Evolutionary conservation across 2,888 invertebrate genomes (phyloP).

Genomic region (Eupithecia subfuscata): DNA sequence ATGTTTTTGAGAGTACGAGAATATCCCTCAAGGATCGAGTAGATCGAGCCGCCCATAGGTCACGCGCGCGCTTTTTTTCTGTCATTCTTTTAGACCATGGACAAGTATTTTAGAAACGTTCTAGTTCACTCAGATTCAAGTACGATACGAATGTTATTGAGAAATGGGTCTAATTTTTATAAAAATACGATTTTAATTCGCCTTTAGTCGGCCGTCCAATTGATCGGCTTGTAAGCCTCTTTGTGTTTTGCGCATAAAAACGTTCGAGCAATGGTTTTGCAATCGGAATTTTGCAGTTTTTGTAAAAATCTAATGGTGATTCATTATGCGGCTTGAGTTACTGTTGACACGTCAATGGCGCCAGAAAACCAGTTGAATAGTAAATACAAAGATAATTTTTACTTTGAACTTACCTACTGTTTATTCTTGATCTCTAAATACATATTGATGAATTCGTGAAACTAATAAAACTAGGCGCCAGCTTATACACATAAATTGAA

Average conservation of each 20-base stretch:
- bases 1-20: too few relatives aligned
- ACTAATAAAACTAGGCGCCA: conserved; percentile 7
- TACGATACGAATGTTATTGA: too few relatives aligned
- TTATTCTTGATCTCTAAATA: background rate
- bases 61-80: too few relatives aligned
- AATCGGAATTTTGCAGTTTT: conserved; percentile 26
- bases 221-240: background rate
- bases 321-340: conserved; percentile 26
- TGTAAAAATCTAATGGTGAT: conserved; percentile 32
- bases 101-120: too few relatives aligned
- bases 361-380: conserved; percentile 26
- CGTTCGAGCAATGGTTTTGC: background rate
- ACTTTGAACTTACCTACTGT: background rate
- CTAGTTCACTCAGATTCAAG: too few relatives aligned
- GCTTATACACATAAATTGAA: background rate
- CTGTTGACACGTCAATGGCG: conserved; percentile 39
- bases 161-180: too few relatives aligned
- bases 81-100: too few relatives aligned
- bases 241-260: background rate
- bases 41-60: too few relatives aligned
- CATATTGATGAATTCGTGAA: background rate
- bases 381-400: conserved; percentile 42
- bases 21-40: too few relatives aligned
- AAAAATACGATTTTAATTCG: too few relatives aligned
- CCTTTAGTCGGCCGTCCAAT: too few relatives aligned